phyloP scores from a whole-genome alignment of 2,113 vertebrate genomes.

The Psettodes erumei region DNA sequence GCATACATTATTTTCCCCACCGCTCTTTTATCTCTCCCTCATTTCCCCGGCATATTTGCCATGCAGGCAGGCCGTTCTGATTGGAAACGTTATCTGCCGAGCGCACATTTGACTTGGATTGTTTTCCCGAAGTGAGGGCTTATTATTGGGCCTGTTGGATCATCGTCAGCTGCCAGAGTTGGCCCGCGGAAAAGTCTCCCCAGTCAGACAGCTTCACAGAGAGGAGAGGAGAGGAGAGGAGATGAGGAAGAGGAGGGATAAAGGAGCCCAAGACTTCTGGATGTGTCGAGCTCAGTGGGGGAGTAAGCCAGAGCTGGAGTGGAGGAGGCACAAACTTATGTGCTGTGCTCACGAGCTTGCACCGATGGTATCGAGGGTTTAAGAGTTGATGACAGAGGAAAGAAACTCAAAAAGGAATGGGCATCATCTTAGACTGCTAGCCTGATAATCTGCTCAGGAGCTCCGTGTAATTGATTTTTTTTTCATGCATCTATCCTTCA shows the following conservation, averaged over 20 bases:
- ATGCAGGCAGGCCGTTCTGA: conserved; percentile 48
- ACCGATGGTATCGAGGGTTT: conserved; percentile 15
- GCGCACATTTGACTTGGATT: conserved; percentile 78
- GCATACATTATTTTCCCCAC: conserved; percentile 13
- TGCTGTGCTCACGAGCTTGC: not conserved
- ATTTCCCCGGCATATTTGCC: conserved; percentile 46
- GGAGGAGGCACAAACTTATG: not conserved
- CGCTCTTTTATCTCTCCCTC: conserved; percentile 54
- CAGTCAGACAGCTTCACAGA: conserved; percentile 10
- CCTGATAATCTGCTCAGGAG: conserved; percentile 55
- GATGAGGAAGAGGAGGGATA: not conserved
- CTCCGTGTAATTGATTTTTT: conserved; percentile 54
- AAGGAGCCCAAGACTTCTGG: conserved; percentile 18
- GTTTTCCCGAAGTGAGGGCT: conserved; percentile 71
- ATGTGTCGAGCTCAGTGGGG: conserved; percentile 18
- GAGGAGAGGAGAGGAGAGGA: not conserved
- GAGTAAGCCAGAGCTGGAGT: conserved; percentile 15
- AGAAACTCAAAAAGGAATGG: not conserved
- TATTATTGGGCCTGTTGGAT: conserved; percentile 65
- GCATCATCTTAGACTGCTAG: conserved; percentile 37
- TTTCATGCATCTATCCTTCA: conserved; percentile 34
- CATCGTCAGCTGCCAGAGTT: conserved; percentile 55
- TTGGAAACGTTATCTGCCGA: conserved; percentile 71
- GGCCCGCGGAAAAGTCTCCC: conserved; percentile 44
- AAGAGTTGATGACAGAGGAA: conserved; percentile 10